These are phyloP conservation scores for Cheilosia grossa DNA, from an alignment of 2,888 invertebrate species.

Conservation along the genomic window DNA sequence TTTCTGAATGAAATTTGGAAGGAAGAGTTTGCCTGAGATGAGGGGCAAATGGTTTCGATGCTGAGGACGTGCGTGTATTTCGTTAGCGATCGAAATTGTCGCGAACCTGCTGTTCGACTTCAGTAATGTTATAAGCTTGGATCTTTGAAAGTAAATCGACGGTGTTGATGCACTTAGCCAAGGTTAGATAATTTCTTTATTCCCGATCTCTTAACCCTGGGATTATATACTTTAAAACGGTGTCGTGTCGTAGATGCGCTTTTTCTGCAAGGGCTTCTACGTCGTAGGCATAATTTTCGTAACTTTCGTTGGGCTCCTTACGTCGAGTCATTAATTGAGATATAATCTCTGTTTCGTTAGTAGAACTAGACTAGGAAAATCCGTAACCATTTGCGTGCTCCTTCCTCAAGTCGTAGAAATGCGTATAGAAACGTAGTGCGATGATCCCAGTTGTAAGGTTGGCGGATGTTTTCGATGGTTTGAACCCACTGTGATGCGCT, in stretches of 20 bases:
- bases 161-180: constrained; percentile 1
- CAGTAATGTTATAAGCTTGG: not conserved
- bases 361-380: not conserved
- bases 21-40: not conserved
- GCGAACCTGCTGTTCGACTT: not conserved
- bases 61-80: not conserved
- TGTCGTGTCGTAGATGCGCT: not conserved
- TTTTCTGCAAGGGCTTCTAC: constrained; percentile 2
- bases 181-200: not conserved
- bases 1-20: constrained; percentile 2
- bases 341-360: not conserved
- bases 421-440: constrained; percentile 24
- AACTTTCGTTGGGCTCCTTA: constrained; percentile 34
- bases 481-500: constrained; percentile 27
- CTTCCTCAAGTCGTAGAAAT: not conserved
- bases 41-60: not conserved
- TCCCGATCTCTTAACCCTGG: not conserved
- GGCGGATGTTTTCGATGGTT: constrained; percentile 16
- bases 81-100: constrained; percentile 3
- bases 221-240: constrained; percentile 29
- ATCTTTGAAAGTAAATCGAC: not conserved
- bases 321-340: constrained; percentile 11
- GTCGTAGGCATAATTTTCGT: constrained; percentile 23
- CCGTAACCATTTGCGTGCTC: not conserved
- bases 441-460: not conserved